Evolutionary conservation across 2,888 invertebrate species (phyloP).

Genomic region (Pseudoips prasinana): DNA sequence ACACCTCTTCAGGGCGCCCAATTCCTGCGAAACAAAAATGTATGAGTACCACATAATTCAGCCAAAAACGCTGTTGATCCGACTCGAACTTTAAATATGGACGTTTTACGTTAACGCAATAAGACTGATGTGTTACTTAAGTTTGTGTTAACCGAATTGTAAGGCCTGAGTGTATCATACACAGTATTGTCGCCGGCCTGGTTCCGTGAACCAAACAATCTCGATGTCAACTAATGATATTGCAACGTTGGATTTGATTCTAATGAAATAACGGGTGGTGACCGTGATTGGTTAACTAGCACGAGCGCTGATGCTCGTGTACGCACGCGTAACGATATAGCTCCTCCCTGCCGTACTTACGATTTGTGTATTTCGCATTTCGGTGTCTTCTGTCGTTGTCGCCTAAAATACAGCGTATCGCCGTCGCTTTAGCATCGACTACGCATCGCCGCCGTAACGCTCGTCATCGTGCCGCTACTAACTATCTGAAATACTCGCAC

Average conservation of each 20-base stretch:
- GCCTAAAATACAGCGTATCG: slow-evolving; percentile 59
- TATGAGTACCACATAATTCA: slow-evolving; percentile 13
- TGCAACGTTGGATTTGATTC: neutral
- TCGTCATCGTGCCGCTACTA: slow-evolving; percentile 58
- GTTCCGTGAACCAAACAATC: too few species aligned
- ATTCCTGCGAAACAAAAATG: slow-evolving; percentile 34
- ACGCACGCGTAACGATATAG: slow-evolving; percentile 6
- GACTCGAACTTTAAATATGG: slow-evolving; percentile 7
- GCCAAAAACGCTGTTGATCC: slow-evolving; percentile 2
- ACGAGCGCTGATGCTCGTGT: neutral
- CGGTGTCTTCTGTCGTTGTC: slow-evolving; percentile 50
- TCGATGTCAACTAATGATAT: neutral
- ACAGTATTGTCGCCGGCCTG: slow-evolving; percentile 4
- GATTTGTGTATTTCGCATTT: slow-evolving; percentile 47
- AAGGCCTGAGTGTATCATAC: slow-evolving; percentile 6
- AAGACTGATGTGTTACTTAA: slow-evolving; percentile 6
- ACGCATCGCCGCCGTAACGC: slow-evolving; percentile 56
- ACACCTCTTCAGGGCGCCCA: slow-evolving; percentile 34
- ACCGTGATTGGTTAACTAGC: too few species aligned
- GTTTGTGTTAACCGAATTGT: slow-evolving; percentile 5
- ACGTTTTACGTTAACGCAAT: slow-evolving; percentile 18
- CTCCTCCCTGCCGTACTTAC: slow-evolving; percentile 59
- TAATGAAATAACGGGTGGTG: neutral
- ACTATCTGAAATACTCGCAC: slow-evolving; percentile 74
- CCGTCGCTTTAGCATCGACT: slow-evolving; percentile 53